Evolutionary conservation across 64 coral and sea anemone genomes (phyloP).

Genomic region (Actinia equina): DNA sequence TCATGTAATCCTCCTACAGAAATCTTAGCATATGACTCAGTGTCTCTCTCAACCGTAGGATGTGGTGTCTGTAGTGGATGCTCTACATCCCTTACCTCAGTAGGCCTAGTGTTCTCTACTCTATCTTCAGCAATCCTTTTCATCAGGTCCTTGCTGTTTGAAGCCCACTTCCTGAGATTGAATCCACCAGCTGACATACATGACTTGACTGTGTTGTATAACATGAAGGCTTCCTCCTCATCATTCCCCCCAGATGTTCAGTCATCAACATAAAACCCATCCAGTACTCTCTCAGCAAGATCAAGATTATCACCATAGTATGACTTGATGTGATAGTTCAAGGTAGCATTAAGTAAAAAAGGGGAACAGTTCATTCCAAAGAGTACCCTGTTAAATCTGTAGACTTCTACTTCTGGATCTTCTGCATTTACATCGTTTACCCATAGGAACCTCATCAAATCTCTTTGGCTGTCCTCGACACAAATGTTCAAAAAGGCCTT

Average conservation of each 20-base stretch:
- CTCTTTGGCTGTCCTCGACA: constrained; percentile 16
- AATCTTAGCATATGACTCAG: constrained; percentile 49
- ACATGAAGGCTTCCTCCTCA: background rate
- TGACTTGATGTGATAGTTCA: constrained; percentile 10
- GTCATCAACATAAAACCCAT: constrained; percentile 53
- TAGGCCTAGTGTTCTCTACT: background rate
- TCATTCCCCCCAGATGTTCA: background rate
- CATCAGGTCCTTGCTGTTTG: constrained; percentile 24
- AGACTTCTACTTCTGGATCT: constrained; percentile 17
- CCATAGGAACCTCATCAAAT: constrained; percentile 49
- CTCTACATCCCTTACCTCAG: background rate
- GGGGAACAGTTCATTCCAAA: constrained; percentile 39
- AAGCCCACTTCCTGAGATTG: constrained; percentile 49
- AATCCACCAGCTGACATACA: constrained; percentile 52
- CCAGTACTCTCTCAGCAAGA: background rate
- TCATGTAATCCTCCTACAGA: constrained; percentile 51
- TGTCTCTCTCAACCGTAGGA: background rate
- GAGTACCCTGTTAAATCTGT: constrained; percentile 37
- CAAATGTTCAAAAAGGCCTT: constrained; percentile 43
- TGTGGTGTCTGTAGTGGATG: background rate
- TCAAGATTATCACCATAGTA: background rate
- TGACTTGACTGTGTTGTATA: constrained; percentile 27
- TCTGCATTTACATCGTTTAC: constrained; percentile 25
- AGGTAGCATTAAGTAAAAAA: background rate
- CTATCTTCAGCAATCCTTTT: background rate